These are phyloP conservation scores for Teleogryllus occipitalis DNA, from an alignment of 1,140 invertebrate species.

Conservation along the genomic window DNA sequence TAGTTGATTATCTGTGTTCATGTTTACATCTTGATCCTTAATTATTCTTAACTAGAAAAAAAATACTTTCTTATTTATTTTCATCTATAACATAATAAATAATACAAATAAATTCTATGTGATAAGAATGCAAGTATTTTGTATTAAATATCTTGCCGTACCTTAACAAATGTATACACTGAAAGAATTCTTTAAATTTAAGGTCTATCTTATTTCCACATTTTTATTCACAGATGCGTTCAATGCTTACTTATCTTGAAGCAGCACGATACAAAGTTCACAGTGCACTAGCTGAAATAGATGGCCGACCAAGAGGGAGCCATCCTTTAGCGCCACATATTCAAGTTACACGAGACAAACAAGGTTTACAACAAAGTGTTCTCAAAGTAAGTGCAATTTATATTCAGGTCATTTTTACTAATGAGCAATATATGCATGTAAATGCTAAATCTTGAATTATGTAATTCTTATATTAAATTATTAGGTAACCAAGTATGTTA, in stretches of 20 bases:
- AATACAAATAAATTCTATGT: too few species aligned
- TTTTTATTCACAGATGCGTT: slow-evolving; percentile 62
- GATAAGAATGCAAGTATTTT: too few species aligned
- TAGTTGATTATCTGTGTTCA: too few species aligned
- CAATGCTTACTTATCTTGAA: slow-evolving; percentile 86
- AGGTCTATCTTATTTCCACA: not conserved
- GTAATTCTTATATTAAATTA: too few species aligned
- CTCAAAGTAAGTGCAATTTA: slow-evolving; percentile 51
- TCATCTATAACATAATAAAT: too few species aligned
- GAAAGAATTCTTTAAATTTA: not conserved
- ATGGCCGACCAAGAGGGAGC: slow-evolving; percentile 60
- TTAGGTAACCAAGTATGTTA: too few species aligned
- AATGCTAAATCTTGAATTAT: not conserved
- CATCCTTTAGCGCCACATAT: slow-evolving; percentile 81
- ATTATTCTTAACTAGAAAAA: too few species aligned
- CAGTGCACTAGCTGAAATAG: slow-evolving; percentile 68
- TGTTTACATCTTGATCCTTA: too few species aligned
- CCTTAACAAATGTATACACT: not conserved
- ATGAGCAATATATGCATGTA: not conserved
- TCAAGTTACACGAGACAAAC: slow-evolving; percentile 78
- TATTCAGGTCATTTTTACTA: not conserved
- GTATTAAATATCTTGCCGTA: too few species aligned
- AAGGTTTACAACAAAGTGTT: slow-evolving; percentile 77
- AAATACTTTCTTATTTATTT: too few species aligned
- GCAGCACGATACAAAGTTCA: slow-evolving; percentile 82